Conservation (phyloP, 2,888 invertebrate species). For the Orchesellides sinensis region DNA sequence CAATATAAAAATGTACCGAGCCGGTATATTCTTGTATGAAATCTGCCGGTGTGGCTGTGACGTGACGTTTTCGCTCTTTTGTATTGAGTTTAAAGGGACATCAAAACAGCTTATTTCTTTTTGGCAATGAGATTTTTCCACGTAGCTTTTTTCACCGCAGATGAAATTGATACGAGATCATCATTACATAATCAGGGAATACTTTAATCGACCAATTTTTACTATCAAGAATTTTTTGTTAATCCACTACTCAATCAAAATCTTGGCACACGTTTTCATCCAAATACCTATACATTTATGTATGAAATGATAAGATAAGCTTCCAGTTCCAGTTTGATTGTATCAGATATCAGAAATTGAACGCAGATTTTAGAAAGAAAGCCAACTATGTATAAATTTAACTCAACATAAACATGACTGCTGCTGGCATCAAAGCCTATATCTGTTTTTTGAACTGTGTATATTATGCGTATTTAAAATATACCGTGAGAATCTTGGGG, state of each 20-base stretch:
- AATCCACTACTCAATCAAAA: background rate
- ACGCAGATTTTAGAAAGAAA: background rate
- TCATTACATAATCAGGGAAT: background rate
- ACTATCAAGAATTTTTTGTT: background rate
- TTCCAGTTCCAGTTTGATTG: background rate
- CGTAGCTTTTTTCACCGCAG: background rate
- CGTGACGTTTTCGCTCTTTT: conserved; percentile 16
- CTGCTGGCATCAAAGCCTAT: too few species aligned
- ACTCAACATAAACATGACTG: background rate
- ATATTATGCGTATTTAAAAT: background rate
- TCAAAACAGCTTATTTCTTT: too few species aligned
- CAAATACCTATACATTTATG: background rate
- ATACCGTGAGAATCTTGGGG: conserved; percentile 48
- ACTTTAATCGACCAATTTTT: background rate
- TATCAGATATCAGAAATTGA: background rate
- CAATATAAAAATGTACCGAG: background rate
- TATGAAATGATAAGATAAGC: background rate
- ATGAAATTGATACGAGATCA: background rate
- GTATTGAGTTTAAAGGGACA: too few species aligned
- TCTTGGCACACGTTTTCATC: background rate
- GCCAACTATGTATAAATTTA: background rate
- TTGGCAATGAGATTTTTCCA: too few species aligned
- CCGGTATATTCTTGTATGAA: conserved; percentile 6
- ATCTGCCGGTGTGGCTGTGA: background rate
- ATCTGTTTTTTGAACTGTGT: background rate